Conservation (phyloP, 1,140 invertebrate genomes). For the Penaeus chinensis region DNA sequence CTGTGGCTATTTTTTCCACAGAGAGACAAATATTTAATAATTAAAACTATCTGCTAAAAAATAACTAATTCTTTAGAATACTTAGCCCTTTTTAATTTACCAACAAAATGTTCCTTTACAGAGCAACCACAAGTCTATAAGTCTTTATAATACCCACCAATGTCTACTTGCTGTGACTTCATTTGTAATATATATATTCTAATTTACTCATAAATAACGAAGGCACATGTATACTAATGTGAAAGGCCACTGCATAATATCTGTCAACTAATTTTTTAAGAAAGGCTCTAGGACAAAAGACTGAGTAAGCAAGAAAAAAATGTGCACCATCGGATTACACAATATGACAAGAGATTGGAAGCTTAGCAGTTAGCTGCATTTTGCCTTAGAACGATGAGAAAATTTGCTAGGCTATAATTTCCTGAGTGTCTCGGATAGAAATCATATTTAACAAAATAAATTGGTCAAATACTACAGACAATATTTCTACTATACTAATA, state of each 20-base stretch:
- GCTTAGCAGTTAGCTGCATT: conserved; percentile 61
- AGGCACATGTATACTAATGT: conserved; percentile 16
- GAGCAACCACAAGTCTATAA: too few relatives aligned
- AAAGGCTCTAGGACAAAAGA: conserved; percentile 46
- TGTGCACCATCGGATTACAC: conserved; percentile 53
- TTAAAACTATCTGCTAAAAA: too few relatives aligned
- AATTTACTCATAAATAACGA: conserved; percentile 6
- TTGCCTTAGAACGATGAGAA: conserved; percentile 56
- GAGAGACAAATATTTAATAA: too few relatives aligned
- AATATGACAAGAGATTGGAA: conserved; percentile 56
- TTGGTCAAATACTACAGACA: conserved; percentile 43
- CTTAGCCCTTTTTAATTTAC: too few relatives aligned
- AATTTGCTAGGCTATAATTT: conserved; percentile 60
- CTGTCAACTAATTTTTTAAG: not conserved
- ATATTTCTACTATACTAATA: conserved; percentile 57
- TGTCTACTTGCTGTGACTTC: too few relatives aligned
- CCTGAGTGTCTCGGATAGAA: conserved; percentile 58
- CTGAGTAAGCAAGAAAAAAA: not conserved
- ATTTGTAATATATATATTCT: not conserved
- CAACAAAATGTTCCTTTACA: too few relatives aligned
- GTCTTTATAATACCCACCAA: too few relatives aligned
- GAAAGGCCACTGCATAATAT: conserved; percentile 49
- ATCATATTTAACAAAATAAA: conserved; percentile 45
- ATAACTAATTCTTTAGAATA: too few relatives aligned
- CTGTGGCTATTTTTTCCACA: too few relatives aligned